phyloP scores from a whole-genome alignment of 2,888 invertebrate species.

The Caenorhabditis afra region DNA sequence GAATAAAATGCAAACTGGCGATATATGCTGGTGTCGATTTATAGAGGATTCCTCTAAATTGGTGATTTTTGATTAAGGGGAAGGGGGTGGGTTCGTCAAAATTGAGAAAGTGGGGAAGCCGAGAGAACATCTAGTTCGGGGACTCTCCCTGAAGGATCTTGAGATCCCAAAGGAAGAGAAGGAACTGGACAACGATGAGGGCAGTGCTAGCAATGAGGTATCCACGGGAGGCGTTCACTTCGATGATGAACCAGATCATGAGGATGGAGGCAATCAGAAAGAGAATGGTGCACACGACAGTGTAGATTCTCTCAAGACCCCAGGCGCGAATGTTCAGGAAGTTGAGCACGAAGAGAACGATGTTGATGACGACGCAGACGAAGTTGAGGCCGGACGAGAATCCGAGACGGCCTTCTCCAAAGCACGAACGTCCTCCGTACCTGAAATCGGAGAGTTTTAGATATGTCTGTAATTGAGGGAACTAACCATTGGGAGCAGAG shows the following conservation, averaged over 20 bases:
- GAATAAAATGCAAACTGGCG: slow-evolving; percentile 32
- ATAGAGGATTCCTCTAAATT: slow-evolving; percentile 5
- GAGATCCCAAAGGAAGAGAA: slow-evolving; percentile 78
- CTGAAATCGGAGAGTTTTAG: slow-evolving; percentile 50
- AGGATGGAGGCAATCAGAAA: slow-evolving; percentile 71
- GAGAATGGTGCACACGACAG: slow-evolving; percentile 66
- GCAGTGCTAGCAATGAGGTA: slow-evolving; percentile 67
- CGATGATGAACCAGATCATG: slow-evolving; percentile 73
- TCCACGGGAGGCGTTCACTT: slow-evolving; percentile 64
- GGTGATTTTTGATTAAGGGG: background rate
- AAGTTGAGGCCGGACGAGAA: slow-evolving; percentile 72
- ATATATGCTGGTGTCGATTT: slow-evolving; percentile 7
- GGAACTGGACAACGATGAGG: slow-evolving; percentile 73
- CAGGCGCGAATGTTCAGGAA: slow-evolving; percentile 75
- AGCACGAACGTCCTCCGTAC: slow-evolving; percentile 75
- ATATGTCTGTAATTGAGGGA: too few species aligned
- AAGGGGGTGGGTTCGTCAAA: too few species aligned
- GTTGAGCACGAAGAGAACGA: slow-evolving; percentile 75
- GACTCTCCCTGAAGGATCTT: slow-evolving; percentile 78
- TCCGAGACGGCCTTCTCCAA: slow-evolving; percentile 75
- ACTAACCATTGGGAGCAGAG: slow-evolving; percentile 72
- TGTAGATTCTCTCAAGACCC: slow-evolving; percentile 70
- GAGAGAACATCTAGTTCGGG: slow-evolving; percentile 68
- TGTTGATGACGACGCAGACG: slow-evolving; percentile 72
- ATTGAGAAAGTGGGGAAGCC: background rate